phyloP scores from a whole-genome alignment of 1,140 invertebrate genomes.

The Drosophila sp. region DNA sequence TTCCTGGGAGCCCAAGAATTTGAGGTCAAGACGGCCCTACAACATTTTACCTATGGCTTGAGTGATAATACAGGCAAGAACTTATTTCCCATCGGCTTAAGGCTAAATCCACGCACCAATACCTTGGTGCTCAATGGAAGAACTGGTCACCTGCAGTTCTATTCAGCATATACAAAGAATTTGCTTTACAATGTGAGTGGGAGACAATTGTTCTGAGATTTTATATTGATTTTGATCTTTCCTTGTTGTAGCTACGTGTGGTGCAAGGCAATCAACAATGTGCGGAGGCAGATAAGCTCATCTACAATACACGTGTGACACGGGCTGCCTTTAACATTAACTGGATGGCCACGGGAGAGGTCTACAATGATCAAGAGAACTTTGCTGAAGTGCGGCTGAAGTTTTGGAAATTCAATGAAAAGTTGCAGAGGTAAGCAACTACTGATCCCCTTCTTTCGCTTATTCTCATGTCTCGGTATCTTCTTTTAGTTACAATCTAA shows the following conservation, averaged over 20 bases:
- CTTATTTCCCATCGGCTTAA: slow-evolving; percentile 87
- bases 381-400: slow-evolving; percentile 89
- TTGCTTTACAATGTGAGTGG: slow-evolving; percentile 90
- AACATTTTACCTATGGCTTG: slow-evolving; percentile 87
- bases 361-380: slow-evolving; percentile 85
- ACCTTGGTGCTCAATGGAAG: slow-evolving; percentile 90
- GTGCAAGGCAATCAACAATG: slow-evolving; percentile 89
- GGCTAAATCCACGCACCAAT: slow-evolving; percentile 87
- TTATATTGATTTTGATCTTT: not conserved
- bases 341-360: slow-evolving; percentile 93
- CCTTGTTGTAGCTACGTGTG: slow-evolving; percentile 88
- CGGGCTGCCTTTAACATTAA: slow-evolving; percentile 86
- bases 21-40: slow-evolving; percentile 86
- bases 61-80: slow-evolving; percentile 75
- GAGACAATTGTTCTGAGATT: not conserved
- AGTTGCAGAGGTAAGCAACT: slow-evolving; percentile 86
- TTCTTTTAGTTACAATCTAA: slow-evolving; percentile 87
- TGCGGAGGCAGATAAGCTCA: slow-evolving; percentile 85
- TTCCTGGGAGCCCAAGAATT: slow-evolving; percentile 86
- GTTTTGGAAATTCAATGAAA: slow-evolving; percentile 89
- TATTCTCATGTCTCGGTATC: not conserved
- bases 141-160: slow-evolving; percentile 92
- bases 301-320: slow-evolving; percentile 89
- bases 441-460: not conserved
- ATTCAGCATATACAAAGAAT: slow-evolving; percentile 86